These are phyloP conservation scores for Syngnathus acus DNA, from an alignment of 2,797 vertebrate genomes.

Conservation along the genomic window DNA sequence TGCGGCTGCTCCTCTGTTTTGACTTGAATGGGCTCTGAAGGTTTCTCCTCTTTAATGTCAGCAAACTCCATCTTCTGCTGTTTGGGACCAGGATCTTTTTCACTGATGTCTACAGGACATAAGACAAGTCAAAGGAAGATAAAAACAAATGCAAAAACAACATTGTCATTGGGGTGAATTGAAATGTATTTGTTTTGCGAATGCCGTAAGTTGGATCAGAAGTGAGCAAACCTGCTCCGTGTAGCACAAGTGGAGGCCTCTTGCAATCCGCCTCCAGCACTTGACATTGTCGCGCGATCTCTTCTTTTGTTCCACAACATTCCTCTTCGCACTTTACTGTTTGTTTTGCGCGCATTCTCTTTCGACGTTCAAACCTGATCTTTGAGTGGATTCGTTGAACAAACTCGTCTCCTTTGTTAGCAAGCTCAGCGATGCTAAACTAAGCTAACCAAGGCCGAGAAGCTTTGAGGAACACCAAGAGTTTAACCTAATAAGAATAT, in stretches of 20 bases:
- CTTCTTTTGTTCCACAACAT: neutral
- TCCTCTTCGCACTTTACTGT: neutral
- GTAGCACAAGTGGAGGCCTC: neutral
- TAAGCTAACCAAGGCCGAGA: neutral
- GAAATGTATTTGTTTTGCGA: too few species aligned
- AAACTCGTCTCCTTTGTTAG: neutral
- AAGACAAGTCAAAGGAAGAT: neutral
- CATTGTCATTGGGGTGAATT: too few species aligned
- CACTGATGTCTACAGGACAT: neutral
- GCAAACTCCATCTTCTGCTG: neutral
- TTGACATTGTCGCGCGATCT: neutral
- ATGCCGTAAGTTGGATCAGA: neutral
- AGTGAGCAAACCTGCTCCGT: neutral
- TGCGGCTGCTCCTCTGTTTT: neutral
- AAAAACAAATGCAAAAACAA: too few species aligned
- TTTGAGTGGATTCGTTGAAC: neutral
- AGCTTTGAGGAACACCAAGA: neutral
- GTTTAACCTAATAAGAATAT: too few species aligned
- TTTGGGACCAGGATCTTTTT: neutral
- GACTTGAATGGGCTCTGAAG: neutral
- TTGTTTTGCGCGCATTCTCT: neutral
- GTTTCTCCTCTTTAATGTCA: neutral
- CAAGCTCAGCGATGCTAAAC: neutral
- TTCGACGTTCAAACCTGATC: neutral
- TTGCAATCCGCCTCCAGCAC: neutral